A percentile compares a stretch with the other conserved stretches of the same genome.
phyloP scores from a whole-genome alignment of 2,797 vertebrate species.

The Dallia pectoralis region DNA sequence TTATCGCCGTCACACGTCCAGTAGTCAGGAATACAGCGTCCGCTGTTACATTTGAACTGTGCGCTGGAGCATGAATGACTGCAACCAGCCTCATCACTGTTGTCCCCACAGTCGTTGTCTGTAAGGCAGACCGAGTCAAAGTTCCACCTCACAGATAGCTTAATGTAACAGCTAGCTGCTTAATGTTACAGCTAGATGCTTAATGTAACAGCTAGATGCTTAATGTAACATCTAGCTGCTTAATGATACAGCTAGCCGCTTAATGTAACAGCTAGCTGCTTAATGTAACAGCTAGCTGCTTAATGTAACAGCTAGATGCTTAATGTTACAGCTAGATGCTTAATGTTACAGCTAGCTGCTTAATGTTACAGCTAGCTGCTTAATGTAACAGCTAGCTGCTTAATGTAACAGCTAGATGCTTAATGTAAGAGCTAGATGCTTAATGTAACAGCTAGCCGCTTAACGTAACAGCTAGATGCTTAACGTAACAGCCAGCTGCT shows the following conservation, averaged over 20 bases:
- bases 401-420: not conserved
- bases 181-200: no score
- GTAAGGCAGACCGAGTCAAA: conserved; percentile 52
- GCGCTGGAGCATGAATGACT: conserved; percentile 95
- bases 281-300: not conserved
- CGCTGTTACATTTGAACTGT: conserved; percentile 97
- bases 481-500: not conserved
- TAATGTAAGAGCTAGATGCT: no score
- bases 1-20: conserved; percentile 97
- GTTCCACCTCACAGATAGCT: not conserved
- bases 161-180: no score
- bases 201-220: not conserved
- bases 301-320: no score
- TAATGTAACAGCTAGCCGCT: no score
- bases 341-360: no score
- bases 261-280: not conserved
- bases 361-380: no score
- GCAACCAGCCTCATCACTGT: conserved; percentile 93
- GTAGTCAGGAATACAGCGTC: conserved; percentile 95
- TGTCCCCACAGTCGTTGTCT: conserved; percentile 97
- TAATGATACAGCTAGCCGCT: no score
- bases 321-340: no score
- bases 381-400: not conserved
- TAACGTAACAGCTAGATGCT: no score
- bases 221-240: no score